Base-by-base conservation (phyloP, 2,888 invertebrate species). In the Dorcus hopei region DNA sequence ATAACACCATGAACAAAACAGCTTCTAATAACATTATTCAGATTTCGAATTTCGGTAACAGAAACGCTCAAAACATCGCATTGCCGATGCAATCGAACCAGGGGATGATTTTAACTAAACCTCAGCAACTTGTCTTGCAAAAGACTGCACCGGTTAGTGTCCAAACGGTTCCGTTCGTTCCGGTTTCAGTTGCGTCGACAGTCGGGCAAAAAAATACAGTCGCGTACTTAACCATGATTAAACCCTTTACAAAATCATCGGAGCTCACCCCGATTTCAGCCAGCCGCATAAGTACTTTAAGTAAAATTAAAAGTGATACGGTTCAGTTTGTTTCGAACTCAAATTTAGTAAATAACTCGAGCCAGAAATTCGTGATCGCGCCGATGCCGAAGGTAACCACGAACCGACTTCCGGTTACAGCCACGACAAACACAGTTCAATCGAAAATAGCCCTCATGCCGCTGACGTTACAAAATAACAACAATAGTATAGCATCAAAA, bases 321-420 rank as follows among this genome's bases (percentile, higher is more conserved):
- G 52, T 64, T 16, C 64, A 65, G 49, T 63, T 66, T 16, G 56
- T 65, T 45, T 61, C 57, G 9, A 54, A 49, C 49, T 47, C 61
- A 7, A 50, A 19, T 26, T 55, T 59, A 14, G 60, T 54, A 45
- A 59, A 45, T 19, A 41, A 51, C 39, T 57, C 69, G 3, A 83
- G 81, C 68, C 83, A 83, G 68, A 86, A 85, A 72, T 74, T 85
- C 41, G 82, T 85, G 57, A 70, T 86, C 51, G 80, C 85, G 47
- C 83, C 85, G 0, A 83, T 85, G 81, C 83, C 84, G 1, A 85
- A 84, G 74, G 79, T 83, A 47, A 81, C 81, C 62, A 81, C 81
- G 41, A 82, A 82, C 1, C 81, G 84, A 61, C 80, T 82, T 57
- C 82, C 84, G 56, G 72, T 82, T 43, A 84, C 85, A 1, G 81